Evolutionary conservation across 2,888 invertebrate species (phyloP).

Genomic region (Achlya flavicornis): DNA sequence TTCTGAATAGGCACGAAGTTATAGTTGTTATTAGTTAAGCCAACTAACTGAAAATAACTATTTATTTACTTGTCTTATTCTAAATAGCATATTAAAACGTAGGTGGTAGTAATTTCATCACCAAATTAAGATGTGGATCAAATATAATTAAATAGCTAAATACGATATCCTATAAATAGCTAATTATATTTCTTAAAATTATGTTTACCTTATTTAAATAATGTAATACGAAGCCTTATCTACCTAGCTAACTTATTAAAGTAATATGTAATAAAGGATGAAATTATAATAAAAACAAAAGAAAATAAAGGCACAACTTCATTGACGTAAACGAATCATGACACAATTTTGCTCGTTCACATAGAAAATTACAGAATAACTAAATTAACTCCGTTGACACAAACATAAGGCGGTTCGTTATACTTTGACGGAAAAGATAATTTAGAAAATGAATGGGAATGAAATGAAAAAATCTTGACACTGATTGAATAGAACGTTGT

Average conservation of each 20-base stretch:
- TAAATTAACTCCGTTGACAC: slow-evolving; percentile 8
- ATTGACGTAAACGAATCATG: slow-evolving; percentile 33
- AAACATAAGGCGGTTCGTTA: slow-evolving; percentile 38
- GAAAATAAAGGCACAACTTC: not conserved
- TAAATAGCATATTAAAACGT: not conserved
- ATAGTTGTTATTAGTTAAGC: not conserved
- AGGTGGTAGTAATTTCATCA: not conserved
- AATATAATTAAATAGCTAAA: too few relatives aligned
- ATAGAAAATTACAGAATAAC: slow-evolving; percentile 15
- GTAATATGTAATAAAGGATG: not conserved
- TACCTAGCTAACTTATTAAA: too few relatives aligned
- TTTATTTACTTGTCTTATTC: not conserved
- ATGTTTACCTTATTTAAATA: too few relatives aligned
- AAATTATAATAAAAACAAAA: not conserved
- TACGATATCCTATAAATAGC: too few relatives aligned
- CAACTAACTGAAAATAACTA: not conserved
- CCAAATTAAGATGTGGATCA: not conserved
- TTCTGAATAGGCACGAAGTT: not conserved
- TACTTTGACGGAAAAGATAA: slow-evolving; percentile 23
- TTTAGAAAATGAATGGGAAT: slow-evolving; percentile 15
- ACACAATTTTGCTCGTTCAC: slow-evolving; percentile 27
- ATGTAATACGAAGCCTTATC: too few relatives aligned
- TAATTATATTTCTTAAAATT: too few relatives aligned
- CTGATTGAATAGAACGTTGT: too few relatives aligned
- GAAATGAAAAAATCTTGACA: not conserved